Base-by-base conservation (phyloP, 2,113 vertebrate species). In the Chiloscyllium plagiosum region DNA sequence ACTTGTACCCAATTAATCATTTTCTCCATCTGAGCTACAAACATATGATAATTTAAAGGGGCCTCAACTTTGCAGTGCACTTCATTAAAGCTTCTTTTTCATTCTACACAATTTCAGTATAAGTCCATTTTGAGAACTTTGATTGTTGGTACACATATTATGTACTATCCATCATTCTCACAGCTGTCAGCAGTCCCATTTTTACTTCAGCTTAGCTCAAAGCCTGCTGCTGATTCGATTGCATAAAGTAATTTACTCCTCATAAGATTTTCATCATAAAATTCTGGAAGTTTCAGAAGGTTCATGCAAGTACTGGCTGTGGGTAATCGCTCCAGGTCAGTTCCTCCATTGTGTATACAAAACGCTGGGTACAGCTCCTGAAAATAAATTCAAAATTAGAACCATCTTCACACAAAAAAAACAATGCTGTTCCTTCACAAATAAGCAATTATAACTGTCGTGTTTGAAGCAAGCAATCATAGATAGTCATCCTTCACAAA, bases 241-340 rank as follows among this genome's bases (percentile, higher is more conserved):
- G 99, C 99, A 5, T 99, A 99, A 26, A 99, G 98, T 42, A 99
- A 98, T 96, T 99, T 99, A 97, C 98, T 99, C 94, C 98, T 98
- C 98, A 99, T 98, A 95, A 98, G 98, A 2, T 98, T 97, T 96
- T 98, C 97, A 0, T 99, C 99, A 26, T 98, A 98, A 97, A 99
- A 99, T 97, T 99, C 99, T 0, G 99, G 99, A 50, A 99, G 98
- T 97, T 99, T 99, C 96, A 99, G 98, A 96, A 99, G 98, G 98
- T 99, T 99, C 99, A 99, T 99, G 98, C 99, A 99, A 97, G 99
- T 99, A 97, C 99, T 99, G 97, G 99, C 99, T 0, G 99, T 99
- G 96, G 99, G 99, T 0, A 99, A 97, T 93, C 99, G 98, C 96
- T 99, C 99, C 96, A 99, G 97, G 97, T 99, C 99, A 0, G 97